Evolutionary conservation across 2,888 invertebrate species (phyloP).

Genomic region (Creontiades dilutus): DNA sequence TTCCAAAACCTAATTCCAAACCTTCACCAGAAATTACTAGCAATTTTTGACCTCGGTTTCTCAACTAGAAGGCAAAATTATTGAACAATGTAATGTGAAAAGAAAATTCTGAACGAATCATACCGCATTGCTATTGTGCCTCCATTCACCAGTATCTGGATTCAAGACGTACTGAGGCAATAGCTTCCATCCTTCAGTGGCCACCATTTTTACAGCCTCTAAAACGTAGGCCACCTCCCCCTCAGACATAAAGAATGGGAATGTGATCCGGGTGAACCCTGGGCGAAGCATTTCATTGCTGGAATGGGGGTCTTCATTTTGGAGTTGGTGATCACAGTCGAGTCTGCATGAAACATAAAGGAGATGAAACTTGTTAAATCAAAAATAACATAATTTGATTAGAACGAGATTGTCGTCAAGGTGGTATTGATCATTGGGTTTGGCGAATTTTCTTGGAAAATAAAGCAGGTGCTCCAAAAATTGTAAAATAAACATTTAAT

Average conservation of each 20-base stretch:
- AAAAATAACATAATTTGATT: not conserved
- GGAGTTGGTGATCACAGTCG: constrained; percentile 80
- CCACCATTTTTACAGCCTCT: constrained; percentile 91
- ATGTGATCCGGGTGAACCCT: constrained; percentile 90
- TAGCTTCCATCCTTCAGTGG: constrained; percentile 93
- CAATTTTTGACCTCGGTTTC: too few relatives aligned
- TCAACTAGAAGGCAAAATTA: too few relatives aligned
- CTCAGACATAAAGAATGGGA: constrained; percentile 92
- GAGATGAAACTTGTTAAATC: not conserved
- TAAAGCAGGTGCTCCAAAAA: too few relatives aligned
- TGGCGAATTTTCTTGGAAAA: too few relatives aligned
- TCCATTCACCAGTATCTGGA: constrained; percentile 93
- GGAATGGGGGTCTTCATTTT: constrained; percentile 80
- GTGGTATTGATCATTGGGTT: too few relatives aligned
- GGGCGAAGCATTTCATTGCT: constrained; percentile 87
- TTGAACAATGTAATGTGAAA: too few relatives aligned
- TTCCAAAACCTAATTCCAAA: too few relatives aligned
- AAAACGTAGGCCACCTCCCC: constrained; percentile 89
- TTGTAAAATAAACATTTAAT: too few relatives aligned
- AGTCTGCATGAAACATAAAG: constrained; percentile 77
- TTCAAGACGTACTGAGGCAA: constrained; percentile 93
- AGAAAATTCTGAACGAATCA: not conserved
- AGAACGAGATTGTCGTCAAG: too few relatives aligned
- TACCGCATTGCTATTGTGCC: constrained; percentile 87
- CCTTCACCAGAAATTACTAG: too few relatives aligned